phyloP scores from a whole-genome alignment of 64 coral and sea anemone species.

The Stichodactyla mertensii region DNA sequence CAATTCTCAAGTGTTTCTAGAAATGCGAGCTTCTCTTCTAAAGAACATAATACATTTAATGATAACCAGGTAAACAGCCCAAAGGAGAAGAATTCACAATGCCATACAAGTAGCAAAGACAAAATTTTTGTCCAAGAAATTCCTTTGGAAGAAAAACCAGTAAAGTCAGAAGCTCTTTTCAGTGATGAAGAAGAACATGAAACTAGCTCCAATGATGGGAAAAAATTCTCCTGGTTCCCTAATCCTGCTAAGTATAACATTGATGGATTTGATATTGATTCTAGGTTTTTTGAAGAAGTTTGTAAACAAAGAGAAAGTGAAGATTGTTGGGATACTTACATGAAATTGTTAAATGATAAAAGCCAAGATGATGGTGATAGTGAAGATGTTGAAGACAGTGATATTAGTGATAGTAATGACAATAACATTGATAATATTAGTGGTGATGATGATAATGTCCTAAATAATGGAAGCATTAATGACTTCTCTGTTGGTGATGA shows the following conservation, averaged over 20 bases:
- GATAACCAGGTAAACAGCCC: not conserved
- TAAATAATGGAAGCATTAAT: not conserved
- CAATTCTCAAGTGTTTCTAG: too few species aligned
- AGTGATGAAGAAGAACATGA: not conserved
- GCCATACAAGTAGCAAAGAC: not conserved
- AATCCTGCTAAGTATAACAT: constrained; percentile 1
- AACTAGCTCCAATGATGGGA: not conserved
- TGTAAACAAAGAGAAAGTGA: constrained; percentile 53
- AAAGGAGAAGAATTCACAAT: not conserved
- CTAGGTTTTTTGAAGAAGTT: constrained; percentile 65
- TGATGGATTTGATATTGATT: constrained; percentile 32
- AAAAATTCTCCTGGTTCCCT: not conserved
- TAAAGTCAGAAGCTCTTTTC: not conserved
- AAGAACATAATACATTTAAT: too few species aligned
- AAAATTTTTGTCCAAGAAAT: not conserved
- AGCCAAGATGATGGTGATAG: constrained; percentile 10
- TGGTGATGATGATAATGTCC: not conserved
- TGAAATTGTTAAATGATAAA: constrained; percentile 52
- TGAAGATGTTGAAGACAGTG: not conserved
- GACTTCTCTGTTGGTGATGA: not conserved
- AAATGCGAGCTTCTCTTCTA: too few species aligned
- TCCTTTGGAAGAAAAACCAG: not conserved
- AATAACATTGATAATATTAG: not conserved
- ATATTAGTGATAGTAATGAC: too few species aligned
- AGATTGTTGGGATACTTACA: constrained; percentile 78